A percentile compares a stretch with the other conserved stretches of the same genome.
Evolutionary conservation across 2,113 vertebrate species (phyloP).

Genomic region (Leuciscus idus): DNA sequence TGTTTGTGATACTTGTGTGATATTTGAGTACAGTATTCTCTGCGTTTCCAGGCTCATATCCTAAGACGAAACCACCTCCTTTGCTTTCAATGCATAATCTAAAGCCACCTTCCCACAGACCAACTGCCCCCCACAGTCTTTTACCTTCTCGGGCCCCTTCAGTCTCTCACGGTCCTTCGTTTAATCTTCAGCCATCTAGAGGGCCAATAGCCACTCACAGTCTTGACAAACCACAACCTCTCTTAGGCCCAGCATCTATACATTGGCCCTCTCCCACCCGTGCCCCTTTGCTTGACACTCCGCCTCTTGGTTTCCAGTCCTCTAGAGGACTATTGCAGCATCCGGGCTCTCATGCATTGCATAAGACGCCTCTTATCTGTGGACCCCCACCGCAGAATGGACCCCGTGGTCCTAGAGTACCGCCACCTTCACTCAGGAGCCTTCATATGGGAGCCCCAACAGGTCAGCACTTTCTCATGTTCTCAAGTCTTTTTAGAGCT

Average conservation of each 20-base stretch:
- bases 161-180: constrained; percentile 14
- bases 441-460: constrained; percentile 64
- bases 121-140: constrained; percentile 23
- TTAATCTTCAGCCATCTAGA: not conserved
- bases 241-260: constrained; percentile 14
- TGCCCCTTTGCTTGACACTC: constrained; percentile 16
- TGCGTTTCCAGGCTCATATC: constrained; percentile 56
- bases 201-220: not conserved
- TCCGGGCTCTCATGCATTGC: constrained; percentile 3
- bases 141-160: not conserved
- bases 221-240: constrained; percentile 28
- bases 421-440: constrained; percentile 67
- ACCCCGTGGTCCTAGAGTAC: constrained; percentile 54
- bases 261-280: not conserved
- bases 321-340: constrained; percentile 62
- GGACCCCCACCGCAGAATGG: constrained; percentile 53
- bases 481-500: not conserved
- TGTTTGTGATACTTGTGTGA: not conserved
- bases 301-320: constrained; percentile 30
- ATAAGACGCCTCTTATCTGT: constrained; percentile 47
- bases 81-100: constrained; percentile 69
- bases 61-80: constrained; percentile 72
- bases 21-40: not conserved
- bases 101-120: constrained; percentile 58
- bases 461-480: constrained; percentile 39